Conservation (phyloP, 1,140 invertebrate genomes). For the Tenebrio molitor region DNA sequence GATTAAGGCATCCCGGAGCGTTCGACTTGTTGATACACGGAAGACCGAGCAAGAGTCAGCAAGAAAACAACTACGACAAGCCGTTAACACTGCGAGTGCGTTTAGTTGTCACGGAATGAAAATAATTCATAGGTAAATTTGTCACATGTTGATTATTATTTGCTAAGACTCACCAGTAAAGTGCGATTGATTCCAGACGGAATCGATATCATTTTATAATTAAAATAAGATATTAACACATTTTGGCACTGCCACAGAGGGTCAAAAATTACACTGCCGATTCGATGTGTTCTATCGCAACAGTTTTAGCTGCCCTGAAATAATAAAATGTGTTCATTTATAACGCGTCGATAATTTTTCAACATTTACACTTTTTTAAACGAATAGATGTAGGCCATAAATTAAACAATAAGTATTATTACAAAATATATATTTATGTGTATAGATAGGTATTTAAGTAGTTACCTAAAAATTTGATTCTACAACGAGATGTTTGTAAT, state of each 20-base stretch:
- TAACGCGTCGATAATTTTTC: conserved; percentile 7
- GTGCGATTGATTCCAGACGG: too few relatives aligned
- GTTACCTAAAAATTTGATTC: conserved; percentile 50
- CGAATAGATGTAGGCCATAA: conserved; percentile 3
- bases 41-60: conserved; percentile 62
- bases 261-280: conserved; percentile 27
- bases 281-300: conserved; percentile 31
- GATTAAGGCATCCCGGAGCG: conserved; percentile 70
- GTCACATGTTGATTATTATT: background rate
- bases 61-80: conserved; percentile 68
- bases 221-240: conserved; percentile 9
- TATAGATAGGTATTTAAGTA: conserved; percentile 54
- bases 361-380: conserved; percentile 17
- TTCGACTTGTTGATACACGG: conserved; percentile 74
- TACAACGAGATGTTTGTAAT: conserved; percentile 46
- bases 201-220: too few relatives aligned
- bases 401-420: conserved; percentile 41
- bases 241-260: background rate
- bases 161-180: too few relatives aligned
- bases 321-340: conserved; percentile 28
- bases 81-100: conserved; percentile 70
- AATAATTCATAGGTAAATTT: conserved; percentile 16
- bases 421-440: conserved; percentile 50
- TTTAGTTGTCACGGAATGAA: conserved; percentile 68
- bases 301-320: conserved; percentile 15